Evolutionary conservation across 2,113 vertebrate species (phyloP), one percentile per base, ranked within the genome.

Genomic region (Carassius carassius): DNA sequence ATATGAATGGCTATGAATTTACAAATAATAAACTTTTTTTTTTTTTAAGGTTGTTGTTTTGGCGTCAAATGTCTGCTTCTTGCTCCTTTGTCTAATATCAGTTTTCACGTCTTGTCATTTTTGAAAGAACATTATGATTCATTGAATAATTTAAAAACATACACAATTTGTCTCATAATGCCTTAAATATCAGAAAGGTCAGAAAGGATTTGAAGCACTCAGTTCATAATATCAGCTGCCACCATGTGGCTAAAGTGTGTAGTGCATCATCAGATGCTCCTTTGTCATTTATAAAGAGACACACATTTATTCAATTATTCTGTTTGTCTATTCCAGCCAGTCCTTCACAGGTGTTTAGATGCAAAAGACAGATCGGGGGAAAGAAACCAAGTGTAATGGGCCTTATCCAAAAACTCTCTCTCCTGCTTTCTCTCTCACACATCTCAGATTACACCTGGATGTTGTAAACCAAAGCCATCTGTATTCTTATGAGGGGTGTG

Each of bases 361-460:
- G 91, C 87, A 89, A 91, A 91, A 89, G 88, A 90, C 86, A 90
- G 91, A 92, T 85, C 69, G 92, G 90, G 90, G 82, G 75, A 86
- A 90, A 90, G 76, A 92, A 91, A 89, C 87, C 19, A 82, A 84
- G 93, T 88, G 92, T 93, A 95, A 95, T 94, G 94, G 90, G 86
- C 91, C 86, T 25, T 90, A 78, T 89, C 89, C 41, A 87, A 75
- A 82, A 85, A 87, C 82, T 23, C 69, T 5, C 67, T 5, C 58
- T 17, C 77, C 23, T 70, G 35, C 56, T 37, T 78, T 67, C 78
- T 72, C 72, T 49, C 77, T 11, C 84, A 82, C 72, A 75, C 78
- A 62, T 70, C 88, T 87, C 84, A 83, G 79, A 82, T 81, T 86
- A 91, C 92, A 94, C 92, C 92, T 94, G 91, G 93, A 91, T 90